phyloP scores from a whole-genome alignment of 2,888 invertebrate genomes.

The Diarsia dahlii region DNA sequence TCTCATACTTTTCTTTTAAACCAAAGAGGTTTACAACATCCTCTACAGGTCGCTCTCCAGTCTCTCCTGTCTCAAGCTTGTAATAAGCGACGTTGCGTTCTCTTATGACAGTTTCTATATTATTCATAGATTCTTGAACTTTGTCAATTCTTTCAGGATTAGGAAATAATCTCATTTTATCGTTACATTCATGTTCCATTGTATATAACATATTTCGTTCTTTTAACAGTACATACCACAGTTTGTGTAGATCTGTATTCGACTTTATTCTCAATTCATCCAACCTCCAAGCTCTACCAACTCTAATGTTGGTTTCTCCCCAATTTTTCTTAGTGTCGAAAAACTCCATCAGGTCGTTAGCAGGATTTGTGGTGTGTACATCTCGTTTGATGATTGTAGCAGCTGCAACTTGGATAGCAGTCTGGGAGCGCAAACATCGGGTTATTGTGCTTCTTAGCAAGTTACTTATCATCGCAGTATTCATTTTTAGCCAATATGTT shows the following conservation, averaged over 20 bases:
- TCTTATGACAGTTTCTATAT: constrained; percentile 96
- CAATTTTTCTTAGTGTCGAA: constrained; percentile 97
- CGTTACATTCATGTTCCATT: constrained; percentile 96
- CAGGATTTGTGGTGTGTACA: constrained; percentile 82
- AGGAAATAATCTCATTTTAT: constrained; percentile 93
- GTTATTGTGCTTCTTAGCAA: constrained; percentile 69
- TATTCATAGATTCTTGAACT: constrained; percentile 98
- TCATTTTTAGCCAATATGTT: constrained; percentile 62
- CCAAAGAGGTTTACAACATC: constrained; percentile 92
- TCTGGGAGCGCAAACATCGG: constrained; percentile 72
- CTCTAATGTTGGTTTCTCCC: constrained; percentile 93
- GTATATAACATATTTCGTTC: constrained; percentile 99
- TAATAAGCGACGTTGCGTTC: constrained; percentile 98
- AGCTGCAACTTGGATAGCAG: constrained; percentile 65
- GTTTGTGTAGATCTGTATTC: constrained; percentile 98
- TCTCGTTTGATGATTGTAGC: constrained; percentile 63
- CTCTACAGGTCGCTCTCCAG: constrained; percentile 94
- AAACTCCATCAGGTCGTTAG: constrained; percentile 94
- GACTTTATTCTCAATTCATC: constrained; percentile 98
- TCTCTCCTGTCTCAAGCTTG: constrained; percentile 96
- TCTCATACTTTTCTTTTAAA: constrained; percentile 89
- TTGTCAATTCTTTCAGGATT: constrained; percentile 98
- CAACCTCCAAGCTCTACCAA: constrained; percentile 96
- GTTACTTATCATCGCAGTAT: constrained; percentile 67
- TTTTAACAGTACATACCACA: constrained; percentile 98